Conservation (phyloP, 2,797 vertebrate species). For the Danionella dracula region DNA sequence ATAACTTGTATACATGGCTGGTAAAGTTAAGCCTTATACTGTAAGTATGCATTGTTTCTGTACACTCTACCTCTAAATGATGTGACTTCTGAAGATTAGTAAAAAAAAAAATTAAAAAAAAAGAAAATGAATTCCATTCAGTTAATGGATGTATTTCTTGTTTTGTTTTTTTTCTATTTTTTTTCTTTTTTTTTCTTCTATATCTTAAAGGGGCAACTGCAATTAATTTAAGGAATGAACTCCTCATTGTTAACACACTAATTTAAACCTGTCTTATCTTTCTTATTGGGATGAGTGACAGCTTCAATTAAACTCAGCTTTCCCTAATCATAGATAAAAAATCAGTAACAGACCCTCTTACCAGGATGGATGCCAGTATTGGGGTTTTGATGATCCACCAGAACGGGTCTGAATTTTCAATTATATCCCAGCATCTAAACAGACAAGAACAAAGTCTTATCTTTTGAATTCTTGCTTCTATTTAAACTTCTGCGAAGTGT, state of each 20-base stretch:
- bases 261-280: no score
- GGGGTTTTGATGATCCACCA: conserved; percentile 98
- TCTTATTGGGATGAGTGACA: neutral
- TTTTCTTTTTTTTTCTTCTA: no score
- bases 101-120: neutral
- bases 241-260: no score
- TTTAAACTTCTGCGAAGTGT: neutral
- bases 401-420: conserved; percentile 71
- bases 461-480: neutral
- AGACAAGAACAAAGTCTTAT: no score
- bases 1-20: no score
- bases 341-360: conserved; percentile 53
- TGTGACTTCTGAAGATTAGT: neutral
- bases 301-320: neutral
- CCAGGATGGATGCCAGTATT: conserved; percentile 89
- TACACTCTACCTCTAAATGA: no score
- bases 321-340: neutral
- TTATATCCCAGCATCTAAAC: conserved; percentile 89
- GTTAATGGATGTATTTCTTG: no score
- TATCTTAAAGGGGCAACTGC: neutral
- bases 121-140: neutral
- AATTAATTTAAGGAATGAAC: neutral
- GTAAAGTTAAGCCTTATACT: no score
- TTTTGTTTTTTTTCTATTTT: no score
- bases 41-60: no score